Evolutionary conservation across 2,888 invertebrate genomes (phyloP).

Genomic region (Lordiphosa fenestrarum): DNA sequence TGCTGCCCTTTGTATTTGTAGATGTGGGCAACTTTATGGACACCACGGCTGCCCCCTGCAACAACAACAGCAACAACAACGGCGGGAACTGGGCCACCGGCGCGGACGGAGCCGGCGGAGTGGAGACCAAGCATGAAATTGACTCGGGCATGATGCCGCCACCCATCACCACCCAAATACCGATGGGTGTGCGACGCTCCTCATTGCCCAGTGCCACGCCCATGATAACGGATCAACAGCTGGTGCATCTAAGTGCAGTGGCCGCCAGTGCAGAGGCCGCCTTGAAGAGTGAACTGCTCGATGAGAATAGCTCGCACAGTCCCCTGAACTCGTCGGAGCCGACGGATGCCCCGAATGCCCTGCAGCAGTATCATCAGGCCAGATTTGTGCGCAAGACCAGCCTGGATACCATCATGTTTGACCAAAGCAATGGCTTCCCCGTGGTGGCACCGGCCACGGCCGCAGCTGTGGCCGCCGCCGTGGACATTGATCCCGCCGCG

Average conservation of each 20-base stretch:
- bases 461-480: constrained; percentile 65
- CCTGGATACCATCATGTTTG: constrained; percentile 77
- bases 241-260: constrained; percentile 66
- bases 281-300: constrained; percentile 86
- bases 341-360: constrained; percentile 65
- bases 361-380: constrained; percentile 64
- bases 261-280: constrained; percentile 80
- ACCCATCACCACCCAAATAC: constrained; percentile 83
- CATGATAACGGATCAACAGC: constrained; percentile 77
- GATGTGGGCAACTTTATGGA: constrained; percentile 77
- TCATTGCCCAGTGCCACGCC: constrained; percentile 82
- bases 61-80: neutral
- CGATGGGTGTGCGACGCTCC: constrained; percentile 84
- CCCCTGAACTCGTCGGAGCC: constrained; percentile 68
- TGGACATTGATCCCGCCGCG: constrained; percentile 64
- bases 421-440: constrained; percentile 74
- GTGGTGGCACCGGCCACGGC: constrained; percentile 49
- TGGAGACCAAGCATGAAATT: constrained; percentile 81
- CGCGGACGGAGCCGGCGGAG: constrained; percentile 16
- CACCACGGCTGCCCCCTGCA: constrained; percentile 41
- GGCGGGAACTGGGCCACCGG: constrained; percentile 1
- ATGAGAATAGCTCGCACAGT: constrained; percentile 86
- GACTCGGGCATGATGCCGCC: constrained; percentile 87
- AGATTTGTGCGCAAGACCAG: constrained; percentile 70
- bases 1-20: constrained; percentile 46